These are phyloP conservation scores for Lepidocyrtinus sp. DNA, from an alignment of 2,888 invertebrate genomes.

Conservation along the genomic window DNA sequence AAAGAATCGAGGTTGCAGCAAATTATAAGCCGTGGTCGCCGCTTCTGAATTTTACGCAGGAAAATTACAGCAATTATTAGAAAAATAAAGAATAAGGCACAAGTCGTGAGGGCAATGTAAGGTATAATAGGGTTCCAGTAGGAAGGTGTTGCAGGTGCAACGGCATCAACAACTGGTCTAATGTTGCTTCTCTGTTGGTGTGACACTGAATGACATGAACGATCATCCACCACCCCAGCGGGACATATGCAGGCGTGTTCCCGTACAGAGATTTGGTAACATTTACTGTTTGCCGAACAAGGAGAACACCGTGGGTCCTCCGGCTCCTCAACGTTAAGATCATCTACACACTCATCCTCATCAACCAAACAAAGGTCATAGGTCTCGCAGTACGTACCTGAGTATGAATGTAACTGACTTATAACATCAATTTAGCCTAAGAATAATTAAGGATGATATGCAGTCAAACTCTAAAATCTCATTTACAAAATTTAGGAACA, in stretches of 20 bases:
- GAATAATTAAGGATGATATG: too few species aligned
- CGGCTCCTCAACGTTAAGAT: conserved; percentile 15
- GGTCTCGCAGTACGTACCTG: conserved; percentile 46
- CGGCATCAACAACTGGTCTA: neutral
- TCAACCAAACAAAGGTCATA: conserved; percentile 53
- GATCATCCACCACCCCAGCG: conserved; percentile 32
- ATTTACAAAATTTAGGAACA: too few species aligned
- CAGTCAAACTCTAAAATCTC: too few species aligned
- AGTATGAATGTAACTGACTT: too few species aligned
- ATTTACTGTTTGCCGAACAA: conserved; percentile 37
- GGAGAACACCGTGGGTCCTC: conserved; percentile 36
- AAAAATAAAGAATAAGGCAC: conserved; percentile 29
- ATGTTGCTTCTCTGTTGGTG: neutral
- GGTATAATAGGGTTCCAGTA: conserved; percentile 52
- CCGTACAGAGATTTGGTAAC: conserved; percentile 27
- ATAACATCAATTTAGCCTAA: too few species aligned
- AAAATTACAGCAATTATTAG: conserved; percentile 27
- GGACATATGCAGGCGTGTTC: conserved; percentile 34
- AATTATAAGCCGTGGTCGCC: conserved; percentile 41
- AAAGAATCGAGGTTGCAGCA: conserved; percentile 34
- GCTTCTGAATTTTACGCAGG: neutral
- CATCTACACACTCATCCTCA: conserved; percentile 53
- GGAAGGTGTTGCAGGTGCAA: neutral
- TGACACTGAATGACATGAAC: conserved; percentile 15
- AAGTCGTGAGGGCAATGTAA: conserved; percentile 33